A percentile compares a stretch with the other conserved stretches of the same genome.
phyloP scores from a whole-genome alignment of 2,888 invertebrate genomes.

The Fragum sueziense region DNA sequence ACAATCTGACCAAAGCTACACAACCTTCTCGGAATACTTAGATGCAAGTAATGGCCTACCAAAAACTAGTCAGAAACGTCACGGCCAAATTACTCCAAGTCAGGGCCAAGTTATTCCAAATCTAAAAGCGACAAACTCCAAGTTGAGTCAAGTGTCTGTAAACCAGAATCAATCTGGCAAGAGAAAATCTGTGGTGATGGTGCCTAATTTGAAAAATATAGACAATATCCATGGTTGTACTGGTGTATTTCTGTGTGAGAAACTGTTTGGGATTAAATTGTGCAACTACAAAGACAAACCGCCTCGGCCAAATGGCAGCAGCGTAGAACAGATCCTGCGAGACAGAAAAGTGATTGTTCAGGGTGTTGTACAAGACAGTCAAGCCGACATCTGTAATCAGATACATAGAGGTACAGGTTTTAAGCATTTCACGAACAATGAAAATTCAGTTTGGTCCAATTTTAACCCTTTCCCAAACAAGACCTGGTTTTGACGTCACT shows the following conservation, averaged over 20 bases:
- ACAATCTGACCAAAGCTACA: conserved; percentile 47
- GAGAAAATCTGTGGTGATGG: conserved; percentile 54
- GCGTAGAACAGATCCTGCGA: conserved; percentile 57
- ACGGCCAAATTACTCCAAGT: background rate
- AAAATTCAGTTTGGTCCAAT: no score
- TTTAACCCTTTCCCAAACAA: no score
- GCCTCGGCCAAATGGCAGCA: conserved; percentile 58
- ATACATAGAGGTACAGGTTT: conserved; percentile 75
- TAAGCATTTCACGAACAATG: no score
- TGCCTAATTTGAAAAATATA: conserved; percentile 47
- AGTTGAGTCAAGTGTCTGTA: background rate
- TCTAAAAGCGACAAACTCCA: conserved; percentile 12
- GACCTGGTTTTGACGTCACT: no score
- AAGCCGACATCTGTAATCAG: conserved; percentile 67
- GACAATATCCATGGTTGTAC: conserved; percentile 39
- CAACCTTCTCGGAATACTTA: conserved; percentile 37
- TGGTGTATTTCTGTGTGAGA: conserved; percentile 71
- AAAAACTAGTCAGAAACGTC: conserved; percentile 44
- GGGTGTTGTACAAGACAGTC: conserved; percentile 67
- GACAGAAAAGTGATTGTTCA: conserved; percentile 75
- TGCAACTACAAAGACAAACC: conserved; percentile 71
- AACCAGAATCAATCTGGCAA: conserved; percentile 53
- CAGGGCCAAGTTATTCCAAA: conserved; percentile 17
- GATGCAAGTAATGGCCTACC: conserved; percentile 33
- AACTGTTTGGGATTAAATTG: conserved; percentile 72